phyloP scores from a whole-genome alignment of 2,113 vertebrate species.

The Actenoides hombroni region DNA sequence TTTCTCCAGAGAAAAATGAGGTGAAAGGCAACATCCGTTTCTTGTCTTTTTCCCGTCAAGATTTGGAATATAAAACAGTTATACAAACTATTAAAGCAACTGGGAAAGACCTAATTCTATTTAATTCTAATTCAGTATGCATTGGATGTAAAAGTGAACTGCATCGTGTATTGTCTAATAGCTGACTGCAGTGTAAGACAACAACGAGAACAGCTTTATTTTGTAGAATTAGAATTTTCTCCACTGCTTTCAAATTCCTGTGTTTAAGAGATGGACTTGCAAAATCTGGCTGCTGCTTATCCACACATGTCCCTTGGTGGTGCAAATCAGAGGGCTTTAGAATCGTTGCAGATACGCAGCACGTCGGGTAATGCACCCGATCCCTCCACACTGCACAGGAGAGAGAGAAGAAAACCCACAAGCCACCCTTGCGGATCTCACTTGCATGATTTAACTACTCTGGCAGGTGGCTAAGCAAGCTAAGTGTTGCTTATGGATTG shows the following conservation, averaged over 20 bases:
- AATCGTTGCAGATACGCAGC: not conserved
- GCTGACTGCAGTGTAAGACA: not conserved
- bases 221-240: not conserved
- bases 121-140: not conserved
- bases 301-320: not conserved
- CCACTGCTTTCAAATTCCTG: not conserved
- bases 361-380: not conserved
- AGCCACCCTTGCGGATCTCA: not conserved
- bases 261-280: not conserved
- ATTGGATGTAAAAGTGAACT: not conserved
- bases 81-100: not conserved
- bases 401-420: not conserved
- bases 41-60: not conserved
- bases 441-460: not conserved
- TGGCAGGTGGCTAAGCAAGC: not conserved
- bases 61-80: not conserved
- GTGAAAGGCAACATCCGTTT: not conserved
- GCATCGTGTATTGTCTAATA: not conserved
- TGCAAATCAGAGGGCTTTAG: not conserved
- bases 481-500: not conserved
- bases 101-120: not conserved
- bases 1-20: slow-evolving; percentile 28
- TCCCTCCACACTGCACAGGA: not conserved
- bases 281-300: not conserved
- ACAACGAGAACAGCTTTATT: not conserved